Base-by-base conservation (phyloP, 92 coral and sea anemone species). In the Blastomussa wellsi region DNA sequence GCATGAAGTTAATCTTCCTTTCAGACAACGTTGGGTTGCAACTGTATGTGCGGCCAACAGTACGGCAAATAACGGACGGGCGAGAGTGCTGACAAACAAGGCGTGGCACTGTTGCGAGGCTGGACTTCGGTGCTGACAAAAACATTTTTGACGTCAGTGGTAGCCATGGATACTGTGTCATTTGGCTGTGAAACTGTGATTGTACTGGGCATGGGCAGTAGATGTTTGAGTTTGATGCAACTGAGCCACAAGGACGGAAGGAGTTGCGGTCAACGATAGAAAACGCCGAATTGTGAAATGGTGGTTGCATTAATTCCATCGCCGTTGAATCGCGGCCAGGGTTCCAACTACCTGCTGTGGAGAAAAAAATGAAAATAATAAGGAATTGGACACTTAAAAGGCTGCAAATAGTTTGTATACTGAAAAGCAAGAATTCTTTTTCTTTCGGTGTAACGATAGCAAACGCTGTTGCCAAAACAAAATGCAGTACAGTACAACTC, bases 121-220 rank as follows among this genome's bases (percentile, higher is more conserved):
- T 36, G 19, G 81, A 19, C 0, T 29, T 19, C 29, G 7, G 49
- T 10, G 44, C 9, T 15, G 75, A 48, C n/a, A 70, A 37, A 19
- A 14, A 5, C 17, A 70, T 8, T 35, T 35, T 8, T 70, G 75
- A 38, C 75, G 41, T 38, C 69, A 55, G 4, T 17, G 82, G 82
- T 55, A 55, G 83, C 73, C 83, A 62, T 79, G 51, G 74, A 37
- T 41, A 79, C 71, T 62, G 55, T 26, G 57, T 26, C 59, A 6
- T 62, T 12, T 62, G 72, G 16, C 35, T 66, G 74, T 79, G 19
- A 65, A 7, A 52, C 53, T 47, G 32, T 33, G 22, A 39, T 37
- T 75, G 79, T 15, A 47, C 19, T 28, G 59, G 76, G n/a, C 26
- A 14, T 15, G 51, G 78, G 38, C 24, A 28, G 20, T 28, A 28